Conservation (phyloP, 2,113 vertebrate species). For the Perccottus glenii region DNA sequence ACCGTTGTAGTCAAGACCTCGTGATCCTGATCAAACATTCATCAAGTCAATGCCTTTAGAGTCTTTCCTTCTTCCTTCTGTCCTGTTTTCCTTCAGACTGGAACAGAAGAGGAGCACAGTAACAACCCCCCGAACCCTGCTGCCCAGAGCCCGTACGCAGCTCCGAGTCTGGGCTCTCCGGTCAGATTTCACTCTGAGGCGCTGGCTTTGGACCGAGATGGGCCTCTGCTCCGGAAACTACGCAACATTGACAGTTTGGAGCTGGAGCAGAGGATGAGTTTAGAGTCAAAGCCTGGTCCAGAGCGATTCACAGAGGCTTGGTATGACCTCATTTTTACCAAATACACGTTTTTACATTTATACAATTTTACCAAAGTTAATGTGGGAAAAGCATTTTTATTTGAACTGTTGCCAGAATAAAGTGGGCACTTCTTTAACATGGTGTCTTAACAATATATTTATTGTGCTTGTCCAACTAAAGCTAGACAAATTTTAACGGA, state of each 20-base stretch:
- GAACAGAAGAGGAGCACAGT: slow-evolving; percentile 90
- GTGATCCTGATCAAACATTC: background rate
- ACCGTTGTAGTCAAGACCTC: background rate
- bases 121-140: slow-evolving; percentile 86
- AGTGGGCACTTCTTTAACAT: too few species aligned
- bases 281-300: slow-evolving; percentile 90
- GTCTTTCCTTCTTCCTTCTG: too few species aligned
- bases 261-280: slow-evolving; percentile 86
- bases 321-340: slow-evolving; percentile 64
- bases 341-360: too few species aligned
- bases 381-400: too few species aligned
- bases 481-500: too few species aligned
- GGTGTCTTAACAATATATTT: too few species aligned
- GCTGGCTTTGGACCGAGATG: slow-evolving; percentile 85
- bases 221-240: slow-evolving; percentile 89
- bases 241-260: slow-evolving; percentile 96
- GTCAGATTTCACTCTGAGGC: slow-evolving; percentile 88
- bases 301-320: slow-evolving; percentile 90
- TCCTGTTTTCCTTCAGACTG: slow-evolving; percentile 73
- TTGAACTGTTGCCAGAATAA: too few species aligned
- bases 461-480: too few species aligned
- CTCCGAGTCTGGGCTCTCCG: slow-evolving; percentile 88
- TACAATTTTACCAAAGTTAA: too few species aligned
- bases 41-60: too few species aligned
- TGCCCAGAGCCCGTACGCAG: slow-evolving; percentile 84